Percentiles rank a stretch among this genome's conserved stretches.
Conservation (phyloP, 2,888 invertebrate species). For the Gari tellinella region DNA sequence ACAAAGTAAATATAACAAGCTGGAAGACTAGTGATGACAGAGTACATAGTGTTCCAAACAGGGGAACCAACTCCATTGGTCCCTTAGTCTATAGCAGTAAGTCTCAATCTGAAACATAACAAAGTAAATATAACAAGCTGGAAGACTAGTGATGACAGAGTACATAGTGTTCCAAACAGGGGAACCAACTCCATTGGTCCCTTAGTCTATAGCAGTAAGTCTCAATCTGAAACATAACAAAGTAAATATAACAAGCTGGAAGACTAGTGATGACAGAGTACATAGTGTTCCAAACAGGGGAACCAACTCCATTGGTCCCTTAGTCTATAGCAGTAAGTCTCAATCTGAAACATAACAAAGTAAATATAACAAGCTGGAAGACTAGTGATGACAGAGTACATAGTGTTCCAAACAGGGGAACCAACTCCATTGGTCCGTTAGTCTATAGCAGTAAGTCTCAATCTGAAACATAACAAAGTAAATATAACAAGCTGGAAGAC, state of each 20-base stretch:
- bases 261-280: conserved; percentile 64
- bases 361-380: conserved; percentile 71
- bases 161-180: conserved; percentile 63
- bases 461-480: too few relatives aligned
- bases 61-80: conserved; percentile 52
- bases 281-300: conserved; percentile 62
- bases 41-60: conserved; percentile 65
- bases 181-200: conserved; percentile 58
- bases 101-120: too few relatives aligned
- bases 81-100: too few relatives aligned
- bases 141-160: conserved; percentile 64
- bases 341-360: too few relatives aligned
- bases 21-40: conserved; percentile 67
- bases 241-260: conserved; percentile 70
- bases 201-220: too few relatives aligned
- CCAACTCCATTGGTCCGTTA: conserved; percentile 62
- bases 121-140: conserved; percentile 68
- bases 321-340: too few relatives aligned
- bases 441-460: too few relatives aligned
- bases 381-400: conserved; percentile 66
- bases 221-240: too few relatives aligned
- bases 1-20: conserved; percentile 65
- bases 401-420: conserved; percentile 57
- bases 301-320: conserved; percentile 60
- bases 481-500: conserved; percentile 70